Conservation (phyloP, 1,140 invertebrate genomes). For the Drosophila burlai region DNA sequence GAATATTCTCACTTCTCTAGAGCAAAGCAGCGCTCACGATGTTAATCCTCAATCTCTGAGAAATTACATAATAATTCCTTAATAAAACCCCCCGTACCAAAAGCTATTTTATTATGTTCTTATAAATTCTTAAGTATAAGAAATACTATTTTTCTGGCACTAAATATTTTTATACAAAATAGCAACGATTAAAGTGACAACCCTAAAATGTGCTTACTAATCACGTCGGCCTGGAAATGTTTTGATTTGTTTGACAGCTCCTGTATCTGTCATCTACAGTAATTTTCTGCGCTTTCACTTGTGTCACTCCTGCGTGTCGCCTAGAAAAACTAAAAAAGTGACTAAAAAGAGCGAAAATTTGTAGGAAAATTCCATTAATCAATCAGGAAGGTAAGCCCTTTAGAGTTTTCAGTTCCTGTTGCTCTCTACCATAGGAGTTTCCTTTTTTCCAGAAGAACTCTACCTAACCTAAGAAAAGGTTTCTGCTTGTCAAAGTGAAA, state of each 20-base stretch:
- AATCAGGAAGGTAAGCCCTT: not conserved
- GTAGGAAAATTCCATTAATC: not conserved
- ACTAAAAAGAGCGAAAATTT: not conserved
- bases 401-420: not conserved
- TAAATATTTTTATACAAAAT: no score
- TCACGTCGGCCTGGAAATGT: not conserved
- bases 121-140: no score
- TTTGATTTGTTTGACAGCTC: not conserved
- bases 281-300: not conserved
- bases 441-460: not conserved
- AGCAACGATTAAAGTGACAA: no score
- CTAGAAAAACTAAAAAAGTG: not conserved
- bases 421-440: no score
- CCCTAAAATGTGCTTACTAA: not conserved
- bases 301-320: not conserved
- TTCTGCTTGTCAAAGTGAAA: not conserved
- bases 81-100: no score
- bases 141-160: no score
- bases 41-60: no score
- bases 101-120: no score
- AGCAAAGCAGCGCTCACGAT: no score
- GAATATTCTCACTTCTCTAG: no score
- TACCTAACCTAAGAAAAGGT: accelerated
- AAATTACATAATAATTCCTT: no score
- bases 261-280: not conserved